Evolutionary conservation across 2,888 invertebrate species (phyloP).

Genomic region (Campoplex nolae): DNA sequence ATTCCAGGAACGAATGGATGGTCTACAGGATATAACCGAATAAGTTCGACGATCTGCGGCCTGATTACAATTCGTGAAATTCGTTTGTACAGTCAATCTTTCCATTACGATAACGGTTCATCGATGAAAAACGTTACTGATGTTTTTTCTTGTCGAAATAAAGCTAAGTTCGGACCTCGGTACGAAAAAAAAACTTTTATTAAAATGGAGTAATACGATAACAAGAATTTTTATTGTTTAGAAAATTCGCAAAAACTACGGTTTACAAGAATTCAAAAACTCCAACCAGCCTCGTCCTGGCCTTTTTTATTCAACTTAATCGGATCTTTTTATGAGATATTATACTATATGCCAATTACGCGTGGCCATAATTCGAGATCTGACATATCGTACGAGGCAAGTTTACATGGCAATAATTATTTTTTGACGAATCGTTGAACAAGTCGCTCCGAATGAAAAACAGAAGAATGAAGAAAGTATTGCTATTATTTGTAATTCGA

Average conservation of each 20-base stretch:
- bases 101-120: not conserved
- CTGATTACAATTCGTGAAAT: no score
- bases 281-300: no score
- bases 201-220: not conserved
- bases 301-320: no score
- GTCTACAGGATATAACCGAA: not conserved
- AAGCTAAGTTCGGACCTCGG: not conserved
- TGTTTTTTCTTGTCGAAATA: not conserved
- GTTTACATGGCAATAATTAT: slow-evolving; percentile 27
- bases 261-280: no score
- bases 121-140: not conserved
- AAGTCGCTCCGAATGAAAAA: slow-evolving; percentile 15
- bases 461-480: slow-evolving; percentile 1
- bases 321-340: not conserved
- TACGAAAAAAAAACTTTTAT: not conserved
- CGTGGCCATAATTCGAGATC: slow-evolving; percentile 5
- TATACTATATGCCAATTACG: slow-evolving; percentile 16
- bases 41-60: no score
- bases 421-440: slow-evolving; percentile 40
- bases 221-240: not conserved
- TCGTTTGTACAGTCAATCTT: not conserved
- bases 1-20: not conserved
- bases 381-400: slow-evolving; percentile 27
- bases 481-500: slow-evolving; percentile 3
- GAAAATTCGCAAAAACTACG: not conserved